phyloP scores from a whole-genome alignment of 2,113 vertebrate species.

The Setophaga coronata region DNA sequence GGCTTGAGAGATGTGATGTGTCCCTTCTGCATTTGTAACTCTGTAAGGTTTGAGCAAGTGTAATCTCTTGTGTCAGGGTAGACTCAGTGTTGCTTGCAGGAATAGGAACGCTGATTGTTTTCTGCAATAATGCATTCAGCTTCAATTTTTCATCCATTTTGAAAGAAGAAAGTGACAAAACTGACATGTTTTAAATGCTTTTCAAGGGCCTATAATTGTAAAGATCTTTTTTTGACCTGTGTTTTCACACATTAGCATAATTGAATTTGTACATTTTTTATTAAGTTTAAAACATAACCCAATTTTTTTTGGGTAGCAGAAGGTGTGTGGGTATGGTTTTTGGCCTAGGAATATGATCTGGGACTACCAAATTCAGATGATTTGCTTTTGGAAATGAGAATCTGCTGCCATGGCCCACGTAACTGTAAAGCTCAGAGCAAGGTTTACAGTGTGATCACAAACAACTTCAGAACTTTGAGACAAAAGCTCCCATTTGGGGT shows the following conservation, averaged over 20 bases:
- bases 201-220: neutral
- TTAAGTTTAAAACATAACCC: neutral
- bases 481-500: neutral
- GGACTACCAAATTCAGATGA: neutral
- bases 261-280: neutral
- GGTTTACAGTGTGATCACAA: neutral
- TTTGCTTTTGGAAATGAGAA: neutral
- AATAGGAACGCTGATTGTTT: neutral
- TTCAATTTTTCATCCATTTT: neutral
- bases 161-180: neutral
- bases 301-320: neutral
- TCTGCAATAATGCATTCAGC: neutral
- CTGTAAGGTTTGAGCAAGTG: neutral
- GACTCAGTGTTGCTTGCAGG: neutral
- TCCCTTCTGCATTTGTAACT: neutral
- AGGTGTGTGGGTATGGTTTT: neutral
- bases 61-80: neutral
- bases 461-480: neutral
- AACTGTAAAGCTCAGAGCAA: neutral
- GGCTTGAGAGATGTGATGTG: neutral
- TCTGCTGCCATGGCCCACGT: neutral
- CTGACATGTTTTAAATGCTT: neutral
- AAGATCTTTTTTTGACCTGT: neutral
- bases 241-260: neutral
- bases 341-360: neutral